Conservation (phyloP, 2,888 invertebrate species). For the Apoda limacodes region DNA sequence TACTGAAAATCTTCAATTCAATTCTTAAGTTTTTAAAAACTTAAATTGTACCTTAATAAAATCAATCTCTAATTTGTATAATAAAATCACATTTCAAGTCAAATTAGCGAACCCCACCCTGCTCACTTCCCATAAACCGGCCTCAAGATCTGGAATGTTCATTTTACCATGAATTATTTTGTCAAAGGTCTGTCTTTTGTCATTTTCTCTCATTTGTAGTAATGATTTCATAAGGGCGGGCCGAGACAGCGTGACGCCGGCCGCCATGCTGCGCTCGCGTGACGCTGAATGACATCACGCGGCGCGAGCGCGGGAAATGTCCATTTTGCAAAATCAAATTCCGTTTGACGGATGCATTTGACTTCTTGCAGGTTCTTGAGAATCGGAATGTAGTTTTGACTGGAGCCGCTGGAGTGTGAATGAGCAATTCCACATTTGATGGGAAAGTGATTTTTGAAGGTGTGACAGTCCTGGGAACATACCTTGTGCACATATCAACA, state of each 20-base stretch:
- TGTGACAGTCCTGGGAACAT: slow-evolving; percentile 31
- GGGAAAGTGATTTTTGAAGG: slow-evolving; percentile 36
- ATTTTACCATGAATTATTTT: slow-evolving; percentile 48
- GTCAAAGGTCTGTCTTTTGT: slow-evolving; percentile 43
- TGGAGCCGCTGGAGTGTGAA: slow-evolving; percentile 49
- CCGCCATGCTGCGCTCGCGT: slow-evolving; percentile 24
- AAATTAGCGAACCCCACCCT: slow-evolving; percentile 26
- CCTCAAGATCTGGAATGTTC: slow-evolving; percentile 52
- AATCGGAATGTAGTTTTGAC: slow-evolving; percentile 36
- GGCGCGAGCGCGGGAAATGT: slow-evolving; percentile 41
- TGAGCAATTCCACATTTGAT: slow-evolving; percentile 53
- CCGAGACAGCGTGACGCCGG: slow-evolving; percentile 19
- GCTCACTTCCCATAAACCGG: slow-evolving; percentile 49
- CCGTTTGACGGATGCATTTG: slow-evolving; percentile 45
- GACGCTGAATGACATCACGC: slow-evolving; percentile 33
- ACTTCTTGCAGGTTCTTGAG: slow-evolving; percentile 41
- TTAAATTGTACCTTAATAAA: too few species aligned
- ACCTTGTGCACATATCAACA: slow-evolving; percentile 14
- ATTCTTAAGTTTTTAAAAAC: too few species aligned
- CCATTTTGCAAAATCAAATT: slow-evolving; percentile 39
- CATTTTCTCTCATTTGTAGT: slow-evolving; percentile 26
- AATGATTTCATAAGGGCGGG: slow-evolving; percentile 25
- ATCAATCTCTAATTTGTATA: too few species aligned
- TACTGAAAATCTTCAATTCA: too few species aligned
- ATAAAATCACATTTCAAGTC: too few species aligned